Percentiles rank a stretch among this genome's conserved stretches.
These are phyloP conservation scores for Ceyx melanurus DNA, from an alignment of 2,113 vertebrate species.

Conservation along the genomic window DNA sequence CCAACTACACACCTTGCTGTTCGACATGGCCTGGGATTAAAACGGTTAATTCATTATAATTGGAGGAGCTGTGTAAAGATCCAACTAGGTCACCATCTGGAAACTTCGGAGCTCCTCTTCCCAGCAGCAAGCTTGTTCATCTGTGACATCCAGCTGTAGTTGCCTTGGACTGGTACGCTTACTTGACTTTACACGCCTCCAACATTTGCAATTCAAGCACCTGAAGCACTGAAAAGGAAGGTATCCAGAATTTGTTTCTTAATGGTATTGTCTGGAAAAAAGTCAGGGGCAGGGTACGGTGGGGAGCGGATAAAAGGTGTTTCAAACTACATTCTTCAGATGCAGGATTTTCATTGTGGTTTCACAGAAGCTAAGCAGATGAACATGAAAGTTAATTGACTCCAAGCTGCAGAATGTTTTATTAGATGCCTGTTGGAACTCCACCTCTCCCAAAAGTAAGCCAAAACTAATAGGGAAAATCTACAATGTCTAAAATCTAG, in stretches of 20 bases:
- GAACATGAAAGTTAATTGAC: constrained; percentile 8
- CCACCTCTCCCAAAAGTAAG: not conserved
- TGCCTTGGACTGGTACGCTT: not conserved
- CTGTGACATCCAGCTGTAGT: constrained; percentile 27
- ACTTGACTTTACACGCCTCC: constrained; percentile 6
- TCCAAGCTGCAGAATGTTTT: not conserved
- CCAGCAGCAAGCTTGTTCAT: not conserved
- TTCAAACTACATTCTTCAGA: not conserved
- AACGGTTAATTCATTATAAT: constrained; percentile 24
- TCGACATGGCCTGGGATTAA: not conserved
- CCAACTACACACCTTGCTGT: not conserved
- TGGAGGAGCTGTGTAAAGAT: constrained; percentile 5
- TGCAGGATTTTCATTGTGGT: not conserved
- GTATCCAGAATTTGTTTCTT: not conserved
- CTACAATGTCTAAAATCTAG: not conserved
- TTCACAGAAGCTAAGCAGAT: constrained; percentile 8
- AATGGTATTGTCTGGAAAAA: not conserved
- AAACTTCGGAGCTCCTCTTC: constrained; percentile 12
- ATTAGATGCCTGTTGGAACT: not conserved
- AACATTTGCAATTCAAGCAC: not conserved
- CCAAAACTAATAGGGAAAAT: not conserved
- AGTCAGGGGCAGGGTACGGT: not conserved
- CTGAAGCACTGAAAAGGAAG: not conserved
- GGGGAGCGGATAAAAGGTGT: not conserved
- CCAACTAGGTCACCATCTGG: constrained; percentile 51